Evolutionary conservation across 2,113 vertebrate genomes (phyloP), one percentile per base, ranked within the genome.

Genomic region (Cyprinus carpio): DNA sequence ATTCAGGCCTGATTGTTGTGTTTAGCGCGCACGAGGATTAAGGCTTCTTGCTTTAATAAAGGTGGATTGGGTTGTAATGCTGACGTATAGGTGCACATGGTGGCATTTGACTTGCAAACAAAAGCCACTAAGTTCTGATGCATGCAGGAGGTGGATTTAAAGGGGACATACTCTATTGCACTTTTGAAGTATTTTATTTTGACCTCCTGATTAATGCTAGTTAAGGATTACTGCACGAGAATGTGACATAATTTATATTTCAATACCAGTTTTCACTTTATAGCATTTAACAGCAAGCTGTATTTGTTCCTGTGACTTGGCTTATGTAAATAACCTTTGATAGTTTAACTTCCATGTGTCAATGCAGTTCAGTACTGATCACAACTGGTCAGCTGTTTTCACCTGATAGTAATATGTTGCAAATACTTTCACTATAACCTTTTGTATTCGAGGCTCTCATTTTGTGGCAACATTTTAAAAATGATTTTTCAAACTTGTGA

Each of bases 21-120:
- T 51, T 46, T 15, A n/a, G 31, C 34, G 23, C 12, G 15, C 23
- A 25, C 18, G 54, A 78, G 54, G 29, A 37, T 34, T 37, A 37
- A 7, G 37, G 43, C 46, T 18, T 80, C 43, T 78, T 78, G 29
- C 29, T 31, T 58, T 78, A 29, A 34, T 31, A 77, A 9, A n/a
- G 29, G 31, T 60, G 10, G 31, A 25, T 6, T 81, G 37, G 15
- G 12, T 81, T n/a, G 20, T 51, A 67, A 51, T 81, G 20, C 12
- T 79, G 11, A 7, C 7, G 31, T 29, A 9, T 23, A 20, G n/a
- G 60, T 51, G 20, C 15, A 81, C 60, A 65, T 81, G 62, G 29
- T 31, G 58, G 58, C 18, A 31, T 81, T 67, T 81, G 16, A 49
- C 11, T 29, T 81, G 43, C 25, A 81, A 79, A 60, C 56, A 62